Evolutionary conservation across 2,113 vertebrate genomes (phyloP), one percentile per base, ranked within the genome.

Genomic region (Ciconia stormi): DNA sequence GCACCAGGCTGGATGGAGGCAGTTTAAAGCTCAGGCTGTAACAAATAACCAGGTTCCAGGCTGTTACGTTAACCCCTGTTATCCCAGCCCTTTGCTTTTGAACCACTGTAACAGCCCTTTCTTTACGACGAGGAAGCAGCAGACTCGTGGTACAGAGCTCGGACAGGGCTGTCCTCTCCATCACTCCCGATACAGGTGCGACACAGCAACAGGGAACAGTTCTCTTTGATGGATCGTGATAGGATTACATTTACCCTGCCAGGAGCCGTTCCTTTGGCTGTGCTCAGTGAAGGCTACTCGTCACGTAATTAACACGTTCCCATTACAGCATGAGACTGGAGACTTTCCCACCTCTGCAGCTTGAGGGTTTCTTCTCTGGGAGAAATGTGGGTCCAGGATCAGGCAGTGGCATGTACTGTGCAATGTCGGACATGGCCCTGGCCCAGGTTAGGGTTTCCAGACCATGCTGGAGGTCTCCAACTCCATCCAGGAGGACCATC

Each of bases 111-210:
- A 19, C 4, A 11, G 52, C 70, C 21, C 27, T 72, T 49, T 26
- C 61, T 16, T n/a, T 29, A 5, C 0, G 1, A 8, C 0, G 2
- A 53, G 26, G 61, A 49, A 20, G 58, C 34, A 40, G 50, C 62
- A 50, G 53, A 2, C 2, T 3, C 0, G 0, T 3, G 30, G 20
- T 40, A 8, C 1, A 3, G 71, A 56, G 52, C 29, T 0, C 0
- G 70, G 74, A 5, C 27, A 15, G 73, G 46, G 46, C 27, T 61
- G 40, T n/a, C 10, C 53, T 49, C 46, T 65, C 71, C 78, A 3
- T 27, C 22, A 0, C 73, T 78, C 20, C 49, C 5, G 3, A 1
- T 3, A 2, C 27, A 36, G 27, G 26, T 0, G 21, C 17, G 46
- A 36, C 62, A 47, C 58, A 81, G 77, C 58, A n/a, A 3, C 0